Evolutionary conservation across 2,888 invertebrate genomes (phyloP), one percentile per base, ranked within the genome.

Genomic region (Trilocha varians): DNA sequence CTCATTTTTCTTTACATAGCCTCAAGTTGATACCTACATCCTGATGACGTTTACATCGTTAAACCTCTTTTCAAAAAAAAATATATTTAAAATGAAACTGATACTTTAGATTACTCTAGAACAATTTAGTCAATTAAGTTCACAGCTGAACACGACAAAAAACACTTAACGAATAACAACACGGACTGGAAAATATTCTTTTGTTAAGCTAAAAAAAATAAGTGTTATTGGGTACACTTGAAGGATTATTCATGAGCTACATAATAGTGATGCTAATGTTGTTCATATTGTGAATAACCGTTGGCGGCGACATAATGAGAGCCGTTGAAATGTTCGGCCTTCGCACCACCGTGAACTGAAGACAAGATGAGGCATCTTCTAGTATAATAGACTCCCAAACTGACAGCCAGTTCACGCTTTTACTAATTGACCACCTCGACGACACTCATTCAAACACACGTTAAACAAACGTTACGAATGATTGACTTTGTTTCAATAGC

Each of bases 361-460:
- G 55, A 42, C 41, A 43, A 48, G 54, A 51, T 61, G 46, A 50
- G 48, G 49, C 51, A 49, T 49, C 44, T 46, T 47, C 43, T 38
- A 42, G 44, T 55, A 75, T 61, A 75, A 76, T 63, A 62, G 61
- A 57, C 68, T 70, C 76, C 76, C 70, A 71, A 77, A 78, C 68
- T 78, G 83, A 78, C 80, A 78, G 66, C 64, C 64, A 57, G 69
- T 82, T 76, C 75, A 83, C 77, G 79, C 78, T 79, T 78, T 77
- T 76, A 75, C 78, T 73, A 77, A 78, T 75, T 77, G 79, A 72
- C 80, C 82, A 79, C 79, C 79, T 77, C 70, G 57, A 60, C 62
- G 70, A 72, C 69, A 65, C 67, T 70, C 62, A 66, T 68, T 70
- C 61, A 72, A 56, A 62, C 53, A 65, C 55, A 66, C 65, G 64